phyloP scores from a whole-genome alignment of 2,797 vertebrate genomes.

The Mustela erminea region DNA sequence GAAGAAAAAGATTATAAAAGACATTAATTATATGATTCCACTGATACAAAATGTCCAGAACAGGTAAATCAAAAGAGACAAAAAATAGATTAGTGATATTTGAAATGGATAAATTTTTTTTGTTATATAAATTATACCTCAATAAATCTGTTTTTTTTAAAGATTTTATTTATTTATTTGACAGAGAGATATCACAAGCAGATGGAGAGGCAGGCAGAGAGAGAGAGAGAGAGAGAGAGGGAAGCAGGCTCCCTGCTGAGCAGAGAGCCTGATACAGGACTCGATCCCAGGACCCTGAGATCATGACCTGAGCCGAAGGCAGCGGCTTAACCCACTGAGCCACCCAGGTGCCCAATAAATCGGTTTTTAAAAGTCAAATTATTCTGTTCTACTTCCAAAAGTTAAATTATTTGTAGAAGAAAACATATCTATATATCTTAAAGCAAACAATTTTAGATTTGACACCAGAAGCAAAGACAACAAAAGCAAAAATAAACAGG shows the following conservation, averaged over 20 bases:
- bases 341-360: not conserved
- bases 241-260: no score
- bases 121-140: not conserved
- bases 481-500: not conserved
- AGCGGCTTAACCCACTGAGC: no score
- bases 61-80: not conserved
- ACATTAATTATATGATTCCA: not conserved
- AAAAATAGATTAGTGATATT: not conserved
- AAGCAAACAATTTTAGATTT: not conserved
- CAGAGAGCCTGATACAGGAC: no score
- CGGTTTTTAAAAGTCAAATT: not conserved
- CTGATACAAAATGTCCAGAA: not conserved
- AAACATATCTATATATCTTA: not conserved
- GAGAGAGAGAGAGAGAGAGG: no score
- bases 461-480: not conserved
- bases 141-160: not conserved
- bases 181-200: no score
- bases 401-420: not conserved
- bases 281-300: no score
- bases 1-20: not conserved
- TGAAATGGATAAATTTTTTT: not conserved
- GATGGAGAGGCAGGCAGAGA: no score
- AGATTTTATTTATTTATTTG: no score
- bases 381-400: not conserved
- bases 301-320: no score